Evolutionary conservation across 2,888 invertebrate genomes (phyloP).

Genomic region (Caenorhabditis japonica): DNA sequence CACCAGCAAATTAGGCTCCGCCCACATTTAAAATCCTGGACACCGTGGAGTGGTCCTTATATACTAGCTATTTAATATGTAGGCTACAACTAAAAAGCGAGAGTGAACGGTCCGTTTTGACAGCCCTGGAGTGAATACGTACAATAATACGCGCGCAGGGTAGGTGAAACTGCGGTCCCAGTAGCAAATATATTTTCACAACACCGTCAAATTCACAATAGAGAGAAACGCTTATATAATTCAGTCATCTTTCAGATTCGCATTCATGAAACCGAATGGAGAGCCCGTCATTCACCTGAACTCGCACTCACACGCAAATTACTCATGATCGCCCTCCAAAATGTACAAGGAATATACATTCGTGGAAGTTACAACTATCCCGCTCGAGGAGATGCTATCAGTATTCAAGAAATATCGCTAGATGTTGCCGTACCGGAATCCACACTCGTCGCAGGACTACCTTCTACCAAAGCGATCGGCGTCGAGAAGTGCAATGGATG

Average conservation of each 20-base stretch:
- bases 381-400: slow-evolving; percentile 67
- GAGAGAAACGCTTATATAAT: too few species aligned
- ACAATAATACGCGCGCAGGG: too few species aligned
- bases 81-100: too few species aligned
- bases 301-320: slow-evolving; percentile 83
- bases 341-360: slow-evolving; percentile 81
- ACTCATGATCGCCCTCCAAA: slow-evolving; percentile 92
- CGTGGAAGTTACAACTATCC: slow-evolving; percentile 72
- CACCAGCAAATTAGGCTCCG: too few species aligned
- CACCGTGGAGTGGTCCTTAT: too few species aligned
- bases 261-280: slow-evolving; percentile 82
- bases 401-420: slow-evolving; percentile 80
- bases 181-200: too few species aligned
- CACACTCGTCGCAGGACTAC: slow-evolving; percentile 45
- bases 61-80: too few species aligned
- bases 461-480: slow-evolving; percentile 53
- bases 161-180: too few species aligned
- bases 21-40: too few species aligned
- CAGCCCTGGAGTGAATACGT: too few species aligned
- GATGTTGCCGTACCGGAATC: slow-evolving; percentile 84
- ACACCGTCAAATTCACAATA: too few species aligned
- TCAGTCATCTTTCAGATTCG: slow-evolving; percentile 62
- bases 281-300: slow-evolving; percentile 81
- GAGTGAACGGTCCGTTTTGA: too few species aligned
- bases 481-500: slow-evolving; percentile 70